A percentile compares a stretch with the other conserved stretches of the same genome.
Evolutionary conservation across 1,140 invertebrate genomes (phyloP).

Genomic region (Orius insidiosus): DNA sequence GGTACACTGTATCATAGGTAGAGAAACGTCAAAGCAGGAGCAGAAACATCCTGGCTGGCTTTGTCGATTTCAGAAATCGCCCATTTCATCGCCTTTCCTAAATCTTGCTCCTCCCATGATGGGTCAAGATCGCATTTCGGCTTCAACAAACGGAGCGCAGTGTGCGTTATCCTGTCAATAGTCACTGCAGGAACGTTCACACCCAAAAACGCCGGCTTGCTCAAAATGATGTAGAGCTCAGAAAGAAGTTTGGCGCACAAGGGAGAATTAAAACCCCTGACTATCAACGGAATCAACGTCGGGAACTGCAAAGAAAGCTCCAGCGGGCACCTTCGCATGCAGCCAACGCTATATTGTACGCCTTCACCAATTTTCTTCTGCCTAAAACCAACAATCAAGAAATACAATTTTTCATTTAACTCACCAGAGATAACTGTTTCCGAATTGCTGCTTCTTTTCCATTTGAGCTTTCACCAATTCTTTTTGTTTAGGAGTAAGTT

Average conservation of each 20-base stretch:
- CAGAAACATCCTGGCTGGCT: constrained; percentile 10
- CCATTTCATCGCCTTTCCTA: constrained; percentile 32
- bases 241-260: constrained; percentile 45
- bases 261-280: constrained; percentile 45
- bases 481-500: constrained; percentile 79
- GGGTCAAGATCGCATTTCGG: constrained; percentile 61
- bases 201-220: constrained; percentile 20
- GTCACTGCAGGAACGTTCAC: constrained; percentile 5
- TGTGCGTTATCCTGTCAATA: constrained; percentile 33
- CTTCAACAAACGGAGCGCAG: constrained; percentile 49
- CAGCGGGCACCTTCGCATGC: constrained; percentile 28
- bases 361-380: constrained; percentile 14
- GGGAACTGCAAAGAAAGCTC: constrained; percentile 22
- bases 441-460: constrained; percentile 63
- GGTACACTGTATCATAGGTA: constrained; percentile 10
- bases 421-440: constrained; percentile 40
- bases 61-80: constrained; percentile 24
- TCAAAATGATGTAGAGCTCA: constrained; percentile 39
- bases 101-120: constrained; percentile 58
- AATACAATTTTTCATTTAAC: neutral
- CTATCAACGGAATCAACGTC: constrained; percentile 38
- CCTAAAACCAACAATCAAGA: constrained; percentile 17
- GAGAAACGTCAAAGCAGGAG: constrained; percentile 15
- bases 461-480: constrained; percentile 76
- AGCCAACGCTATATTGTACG: constrained; percentile 44